Conservation (phyloP, 2,888 invertebrate species). For the Sabatieria punctata region DNA sequence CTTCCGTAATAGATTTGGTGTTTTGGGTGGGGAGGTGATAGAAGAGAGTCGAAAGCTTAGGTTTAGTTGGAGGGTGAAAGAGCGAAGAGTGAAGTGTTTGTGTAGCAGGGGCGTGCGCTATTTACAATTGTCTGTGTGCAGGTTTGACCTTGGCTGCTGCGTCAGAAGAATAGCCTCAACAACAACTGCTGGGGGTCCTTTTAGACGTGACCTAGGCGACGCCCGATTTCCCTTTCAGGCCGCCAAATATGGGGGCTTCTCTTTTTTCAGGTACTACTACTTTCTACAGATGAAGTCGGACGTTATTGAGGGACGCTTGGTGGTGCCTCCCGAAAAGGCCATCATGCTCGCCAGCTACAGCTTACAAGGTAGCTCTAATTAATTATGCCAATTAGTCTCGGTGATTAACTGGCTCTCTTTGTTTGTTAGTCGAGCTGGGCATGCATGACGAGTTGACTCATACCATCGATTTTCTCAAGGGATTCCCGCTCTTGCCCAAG, state of each 20-base stretch:
- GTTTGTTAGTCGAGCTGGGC: slow-evolving; percentile 65
- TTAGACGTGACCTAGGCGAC: too few relatives aligned
- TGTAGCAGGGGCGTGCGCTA: too few relatives aligned
- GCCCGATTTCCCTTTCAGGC: too few relatives aligned
- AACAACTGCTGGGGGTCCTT: too few relatives aligned
- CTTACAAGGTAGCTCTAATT: slow-evolving; percentile 49
- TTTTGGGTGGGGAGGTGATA: too few relatives aligned
- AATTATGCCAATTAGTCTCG: background rate
- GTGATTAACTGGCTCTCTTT: background rate
- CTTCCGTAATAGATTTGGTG: too few relatives aligned
- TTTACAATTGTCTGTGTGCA: too few relatives aligned
- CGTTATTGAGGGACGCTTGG: slow-evolving; percentile 70
- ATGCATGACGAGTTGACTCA: slow-evolving; percentile 74
- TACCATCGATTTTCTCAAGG: slow-evolving; percentile 74
- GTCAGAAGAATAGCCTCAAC: too few relatives aligned
- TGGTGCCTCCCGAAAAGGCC: slow-evolving; percentile 61
- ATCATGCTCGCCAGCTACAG: slow-evolving; percentile 78
- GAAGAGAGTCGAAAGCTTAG: too few relatives aligned
- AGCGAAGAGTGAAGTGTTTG: too few relatives aligned
- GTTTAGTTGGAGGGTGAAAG: too few relatives aligned
- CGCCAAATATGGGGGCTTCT: slow-evolving; percentile 2
- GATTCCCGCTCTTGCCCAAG: slow-evolving; percentile 76
- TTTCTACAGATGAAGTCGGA: slow-evolving; percentile 87
- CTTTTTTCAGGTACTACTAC: slow-evolving; percentile 57
- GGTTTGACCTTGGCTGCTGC: too few relatives aligned